Evolutionary conservation across 2,797 vertebrate species (phyloP), one percentile per base, ranked within the genome.

Genomic region (Acanthopagrus latus): DNA sequence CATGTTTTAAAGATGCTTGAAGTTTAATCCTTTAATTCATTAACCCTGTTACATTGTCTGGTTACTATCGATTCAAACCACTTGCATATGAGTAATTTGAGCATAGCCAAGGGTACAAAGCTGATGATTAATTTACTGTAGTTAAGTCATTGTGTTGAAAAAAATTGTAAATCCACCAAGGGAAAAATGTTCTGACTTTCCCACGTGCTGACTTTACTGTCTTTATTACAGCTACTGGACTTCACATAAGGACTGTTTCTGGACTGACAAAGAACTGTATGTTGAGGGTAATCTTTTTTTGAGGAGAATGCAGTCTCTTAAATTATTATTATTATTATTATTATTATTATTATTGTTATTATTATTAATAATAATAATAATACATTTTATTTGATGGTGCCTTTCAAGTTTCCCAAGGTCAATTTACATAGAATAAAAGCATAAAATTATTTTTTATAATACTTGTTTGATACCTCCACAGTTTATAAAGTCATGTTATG

Each of bases 221-320:
- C 8, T n/a, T 44, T 7, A 38, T 56, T 78, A n/a, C 38, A 9
- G 23, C 27, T 17, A 21, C 47, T 59, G 38, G 3, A 48, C n/a
- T 64, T 27, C 3, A 41, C 6, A 0, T 10, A 18, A 20, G 7
- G 18, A 50, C 33, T 38, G 33, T 38, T 38, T 38, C 10, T 38
- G 38, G 38, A 38, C 9, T 10, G 38, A 38, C 20, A 23, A 52
- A 25, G 50, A 47, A 27, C 18, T 7, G 0, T 21, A 27, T 47
- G 55, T 62, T 20, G 48, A 76, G 69, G 58, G 33, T 62, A 17
- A 56, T 47, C 27, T 9, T 21, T 64, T 48, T 51, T 21, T 38
- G 2, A 58, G 21, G 20, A 59, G 6, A 27, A 33, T 33, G 20
- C 33, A 2, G 66, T 10, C 9, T 10, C 3, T 55, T 41, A 1